Conservation (phyloP, 2,113 vertebrate genomes). For the Ceuthmochares aereus region DNA sequence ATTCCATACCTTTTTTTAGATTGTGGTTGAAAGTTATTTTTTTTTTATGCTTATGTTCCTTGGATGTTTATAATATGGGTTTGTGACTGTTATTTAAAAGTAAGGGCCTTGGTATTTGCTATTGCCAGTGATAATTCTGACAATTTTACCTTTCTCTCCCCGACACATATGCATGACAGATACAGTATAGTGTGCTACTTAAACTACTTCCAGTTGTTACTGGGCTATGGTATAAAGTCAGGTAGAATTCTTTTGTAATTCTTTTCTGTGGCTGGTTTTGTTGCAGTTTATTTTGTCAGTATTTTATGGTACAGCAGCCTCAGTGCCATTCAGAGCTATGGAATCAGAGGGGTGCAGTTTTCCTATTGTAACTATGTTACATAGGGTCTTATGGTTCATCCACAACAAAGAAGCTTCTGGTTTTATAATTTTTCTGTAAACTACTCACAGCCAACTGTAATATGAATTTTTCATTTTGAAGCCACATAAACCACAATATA, state of each 20-base stretch:
- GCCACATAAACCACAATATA: neutral
- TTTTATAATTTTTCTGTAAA: neutral
- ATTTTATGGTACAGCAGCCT: neutral
- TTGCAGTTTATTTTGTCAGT: too few species aligned
- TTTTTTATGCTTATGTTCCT: neutral
- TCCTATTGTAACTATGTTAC: accelerated
- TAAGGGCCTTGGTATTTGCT: neutral
- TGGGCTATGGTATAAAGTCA: neutral
- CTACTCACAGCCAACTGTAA: neutral
- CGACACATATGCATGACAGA: neutral
- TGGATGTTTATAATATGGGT: neutral
- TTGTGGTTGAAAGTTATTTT: neutral
- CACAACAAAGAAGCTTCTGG: neutral
- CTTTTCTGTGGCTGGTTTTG: neutral
- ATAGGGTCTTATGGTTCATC: neutral
- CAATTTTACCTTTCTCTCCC: neutral
- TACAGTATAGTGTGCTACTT: neutral
- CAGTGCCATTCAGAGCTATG: neutral
- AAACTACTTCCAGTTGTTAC: neutral
- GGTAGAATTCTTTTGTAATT: neutral
- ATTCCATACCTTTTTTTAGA: neutral
- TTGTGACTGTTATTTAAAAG: neutral
- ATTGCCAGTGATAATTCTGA: neutral
- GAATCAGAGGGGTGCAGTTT: neutral
- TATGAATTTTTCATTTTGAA: neutral